Evolutionary conservation across 2,888 invertebrate genomes (phyloP).

Genomic region (Melipona bicolor): DNA sequence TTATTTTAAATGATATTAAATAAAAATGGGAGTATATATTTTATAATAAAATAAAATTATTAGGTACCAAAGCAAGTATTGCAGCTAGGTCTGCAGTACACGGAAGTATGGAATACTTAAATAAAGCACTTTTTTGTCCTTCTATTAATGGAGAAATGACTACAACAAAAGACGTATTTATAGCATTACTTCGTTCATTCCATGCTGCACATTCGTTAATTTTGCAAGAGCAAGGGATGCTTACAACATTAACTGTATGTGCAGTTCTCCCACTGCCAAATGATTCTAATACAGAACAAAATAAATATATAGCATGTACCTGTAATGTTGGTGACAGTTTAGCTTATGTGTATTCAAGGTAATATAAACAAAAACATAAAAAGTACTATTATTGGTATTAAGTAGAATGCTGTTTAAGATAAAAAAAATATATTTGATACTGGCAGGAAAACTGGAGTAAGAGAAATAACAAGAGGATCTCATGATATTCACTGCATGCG

Average conservation of each 20-base stretch:
- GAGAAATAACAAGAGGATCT: slow-evolving; percentile 93
- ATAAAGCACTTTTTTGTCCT: slow-evolving; percentile 88
- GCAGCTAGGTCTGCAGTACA: slow-evolving; percentile 95
- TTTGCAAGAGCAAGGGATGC: slow-evolving; percentile 91
- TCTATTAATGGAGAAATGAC: slow-evolving; percentile 81
- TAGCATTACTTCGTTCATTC: slow-evolving; percentile 91
- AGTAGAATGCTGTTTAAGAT: not conserved
- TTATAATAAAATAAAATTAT: slow-evolving; percentile 53
- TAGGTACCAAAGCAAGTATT: slow-evolving; percentile 91
- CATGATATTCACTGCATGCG: slow-evolving; percentile 93
- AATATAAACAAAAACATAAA: slow-evolving; percentile 60
- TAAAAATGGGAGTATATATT: slow-evolving; percentile 1
- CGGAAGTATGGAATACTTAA: slow-evolving; percentile 93
- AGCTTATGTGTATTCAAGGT: slow-evolving; percentile 93
- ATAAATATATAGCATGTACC: slow-evolving; percentile 90
- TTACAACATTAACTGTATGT: slow-evolving; percentile 94
- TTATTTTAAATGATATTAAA: not conserved
- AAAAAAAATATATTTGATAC: slow-evolving; percentile 21
- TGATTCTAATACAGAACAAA: slow-evolving; percentile 75
- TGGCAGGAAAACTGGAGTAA: slow-evolving; percentile 87
- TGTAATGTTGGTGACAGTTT: slow-evolving; percentile 96
- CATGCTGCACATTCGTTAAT: slow-evolving; percentile 94
- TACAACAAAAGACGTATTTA: slow-evolving; percentile 90
- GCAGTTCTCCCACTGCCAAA: slow-evolving; percentile 88
- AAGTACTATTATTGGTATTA: not conserved